phyloP scores from a whole-genome alignment of 2,888 invertebrate genomes.

The Callinectes sapidus region DNA sequence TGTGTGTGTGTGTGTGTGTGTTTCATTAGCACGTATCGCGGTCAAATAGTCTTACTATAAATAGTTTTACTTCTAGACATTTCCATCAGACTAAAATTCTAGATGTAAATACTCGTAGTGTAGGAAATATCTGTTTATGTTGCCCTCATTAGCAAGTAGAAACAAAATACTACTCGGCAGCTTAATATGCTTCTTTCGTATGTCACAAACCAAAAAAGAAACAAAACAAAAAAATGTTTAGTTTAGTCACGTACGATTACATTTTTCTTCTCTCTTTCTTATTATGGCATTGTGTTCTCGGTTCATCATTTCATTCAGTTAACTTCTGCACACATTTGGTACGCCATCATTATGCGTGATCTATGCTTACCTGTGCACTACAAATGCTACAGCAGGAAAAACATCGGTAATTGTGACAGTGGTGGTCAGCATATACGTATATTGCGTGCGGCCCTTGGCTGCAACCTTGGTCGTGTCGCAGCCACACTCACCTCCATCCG shows the following conservation, averaged over 20 bases:
- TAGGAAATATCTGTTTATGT: neutral
- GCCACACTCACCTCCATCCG: conserved; percentile 2
- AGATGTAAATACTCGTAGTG: neutral
- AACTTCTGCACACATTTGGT: neutral
- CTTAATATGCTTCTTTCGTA: neutral
- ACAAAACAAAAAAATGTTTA: neutral
- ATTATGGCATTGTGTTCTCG: neutral
- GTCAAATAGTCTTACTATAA: neutral
- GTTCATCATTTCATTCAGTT: neutral
- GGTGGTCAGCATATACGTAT: conserved; percentile 4
- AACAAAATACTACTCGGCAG: neutral
- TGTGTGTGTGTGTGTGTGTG: too few relatives aligned
- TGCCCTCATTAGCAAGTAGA: neutral
- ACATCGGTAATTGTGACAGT: neutral
- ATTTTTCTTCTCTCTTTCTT: neutral
- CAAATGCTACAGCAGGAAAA: neutral
- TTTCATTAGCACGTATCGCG: neutral
- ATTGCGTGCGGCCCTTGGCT: neutral
- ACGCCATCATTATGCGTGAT: neutral
- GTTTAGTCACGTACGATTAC: neutral
- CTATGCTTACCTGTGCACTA: neutral
- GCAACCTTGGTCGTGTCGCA: neutral
- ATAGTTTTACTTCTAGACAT: too few relatives aligned
- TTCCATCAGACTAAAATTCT: neutral
- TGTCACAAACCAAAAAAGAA: neutral